Base-by-base conservation (phyloP, 2,888 invertebrate species). In the Cheilosia vernalis region DNA sequence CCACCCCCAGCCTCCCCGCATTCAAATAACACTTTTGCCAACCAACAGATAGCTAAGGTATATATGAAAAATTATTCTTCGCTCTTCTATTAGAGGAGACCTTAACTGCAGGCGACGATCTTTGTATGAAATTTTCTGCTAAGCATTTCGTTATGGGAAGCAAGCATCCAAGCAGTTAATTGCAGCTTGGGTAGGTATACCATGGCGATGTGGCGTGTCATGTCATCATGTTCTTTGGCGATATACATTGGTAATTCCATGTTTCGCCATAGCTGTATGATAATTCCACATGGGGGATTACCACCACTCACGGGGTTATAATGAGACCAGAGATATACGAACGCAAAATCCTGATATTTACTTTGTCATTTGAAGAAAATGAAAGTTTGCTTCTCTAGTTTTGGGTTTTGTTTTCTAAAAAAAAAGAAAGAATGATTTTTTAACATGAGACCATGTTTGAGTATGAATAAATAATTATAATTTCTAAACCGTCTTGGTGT, bases 331-430 rank as follows among this genome's bases (percentile, higher is more conserved):
- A 33, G 47, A 24, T 4, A 27, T 24, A 27, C 24, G 33, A 47
- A 53, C 61, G 53, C 69, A 64, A 84, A 37, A 84, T 80, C 70
- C 27, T 74, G 69, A 73, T 84, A 70, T 64, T 79, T 84, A 49
- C 80, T 70, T 84, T 79, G 83, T 78, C 83, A 74, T 84, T 80
- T 84, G 60, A 60, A 76, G 74, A 84, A 84, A 80, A 84, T 70
- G 80, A 84, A 84, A 84, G 83, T 84, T 64, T 33, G 40, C 5
- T 55, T 33, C 9, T 42, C 42, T 55, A 19, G 55, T 24, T 37
- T 17, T 37, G 37, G 37, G 15, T 33, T 37, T 44, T 47, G 15
- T n/a, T 21, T 58, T 37, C 19, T 10, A 19, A 17, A 9, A n/a
- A n/a, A 7, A 15, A 4, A 21, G 3, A 5, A 24, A 33, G 6